Conservation (phyloP, 2,113 vertebrate species). For the Nycticryphes semicollaris region DNA sequence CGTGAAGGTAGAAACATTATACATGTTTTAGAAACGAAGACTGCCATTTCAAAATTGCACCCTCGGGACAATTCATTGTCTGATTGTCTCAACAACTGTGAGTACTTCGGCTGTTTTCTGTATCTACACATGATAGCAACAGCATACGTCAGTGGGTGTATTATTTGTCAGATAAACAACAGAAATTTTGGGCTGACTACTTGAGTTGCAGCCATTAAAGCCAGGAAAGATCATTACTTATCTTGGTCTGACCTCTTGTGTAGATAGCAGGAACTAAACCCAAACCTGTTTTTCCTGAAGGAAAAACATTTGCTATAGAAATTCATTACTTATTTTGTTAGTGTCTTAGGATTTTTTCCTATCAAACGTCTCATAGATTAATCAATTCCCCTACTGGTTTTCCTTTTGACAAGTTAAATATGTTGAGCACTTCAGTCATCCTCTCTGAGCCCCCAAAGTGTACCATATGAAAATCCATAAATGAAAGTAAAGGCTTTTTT, state of each 20-base stretch:
- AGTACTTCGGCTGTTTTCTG: not conserved
- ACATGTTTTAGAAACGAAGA: not conserved
- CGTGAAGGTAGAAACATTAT: not conserved
- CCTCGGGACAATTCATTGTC: not conserved
- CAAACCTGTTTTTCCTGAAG: not conserved
- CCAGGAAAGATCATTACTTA: not conserved
- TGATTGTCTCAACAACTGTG: not conserved
- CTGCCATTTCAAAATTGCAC: not conserved
- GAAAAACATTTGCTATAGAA: not conserved
- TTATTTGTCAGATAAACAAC: not conserved
- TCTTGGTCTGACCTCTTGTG: constrained; percentile 7
- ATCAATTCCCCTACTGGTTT: not conserved
- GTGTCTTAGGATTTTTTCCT: not conserved
- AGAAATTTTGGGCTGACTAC: not conserved
- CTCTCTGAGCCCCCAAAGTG: not conserved
- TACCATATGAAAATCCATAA: not conserved
- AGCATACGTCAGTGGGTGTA: not conserved
- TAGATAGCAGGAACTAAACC: not conserved
- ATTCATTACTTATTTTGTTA: not conserved
- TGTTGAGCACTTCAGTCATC: not conserved
- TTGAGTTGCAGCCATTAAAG: not conserved
- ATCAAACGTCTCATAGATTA: not conserved
- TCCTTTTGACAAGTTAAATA: not conserved
- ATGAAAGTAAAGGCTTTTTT: not conserved
- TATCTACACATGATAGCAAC: not conserved